phyloP scores from a whole-genome alignment of 1,140 invertebrate species.

The Lineus longissimus region DNA sequence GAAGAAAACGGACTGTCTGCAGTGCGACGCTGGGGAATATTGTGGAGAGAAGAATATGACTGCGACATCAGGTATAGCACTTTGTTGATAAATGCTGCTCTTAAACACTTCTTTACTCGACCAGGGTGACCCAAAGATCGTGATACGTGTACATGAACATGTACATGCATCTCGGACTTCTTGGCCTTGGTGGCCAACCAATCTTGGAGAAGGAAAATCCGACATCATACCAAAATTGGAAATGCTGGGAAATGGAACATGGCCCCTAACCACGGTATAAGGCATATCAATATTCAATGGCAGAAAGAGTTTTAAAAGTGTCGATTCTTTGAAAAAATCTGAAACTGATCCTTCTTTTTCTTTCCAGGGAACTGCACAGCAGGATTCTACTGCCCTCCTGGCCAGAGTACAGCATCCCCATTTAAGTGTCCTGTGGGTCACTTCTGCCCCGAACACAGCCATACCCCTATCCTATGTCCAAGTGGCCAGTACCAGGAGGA shows the following conservation, averaged over 20 bases:
- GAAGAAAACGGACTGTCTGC: slow-evolving; percentile 30
- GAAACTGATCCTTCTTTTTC: slow-evolving; percentile 2
- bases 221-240: too few species aligned
- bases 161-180: neutral
- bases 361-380: slow-evolving; percentile 39
- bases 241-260: too few species aligned
- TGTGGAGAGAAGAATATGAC: slow-evolving; percentile 45
- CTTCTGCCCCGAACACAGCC: slow-evolving; percentile 35
- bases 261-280: too few species aligned
- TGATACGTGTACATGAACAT: neutral
- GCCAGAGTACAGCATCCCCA: slow-evolving; percentile 28
- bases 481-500: slow-evolving; percentile 43
- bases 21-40: slow-evolving; percentile 40
- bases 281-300: too few species aligned
- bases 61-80: slow-evolving; percentile 30
- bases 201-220: too few species aligned
- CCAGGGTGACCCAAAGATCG: too few species aligned
- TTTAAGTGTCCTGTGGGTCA: slow-evolving; percentile 37
- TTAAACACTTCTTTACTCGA: too few species aligned
- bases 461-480: slow-evolving; percentile 39
- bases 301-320: too few species aligned
- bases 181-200: too few species aligned
- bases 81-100: too few species aligned
- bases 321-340: too few species aligned
- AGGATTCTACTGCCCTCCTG: slow-evolving; percentile 44